phyloP scores from a whole-genome alignment of 30 jellyfish, hydroid and myxozoan species.

The Sanderia malayensis region DNA sequence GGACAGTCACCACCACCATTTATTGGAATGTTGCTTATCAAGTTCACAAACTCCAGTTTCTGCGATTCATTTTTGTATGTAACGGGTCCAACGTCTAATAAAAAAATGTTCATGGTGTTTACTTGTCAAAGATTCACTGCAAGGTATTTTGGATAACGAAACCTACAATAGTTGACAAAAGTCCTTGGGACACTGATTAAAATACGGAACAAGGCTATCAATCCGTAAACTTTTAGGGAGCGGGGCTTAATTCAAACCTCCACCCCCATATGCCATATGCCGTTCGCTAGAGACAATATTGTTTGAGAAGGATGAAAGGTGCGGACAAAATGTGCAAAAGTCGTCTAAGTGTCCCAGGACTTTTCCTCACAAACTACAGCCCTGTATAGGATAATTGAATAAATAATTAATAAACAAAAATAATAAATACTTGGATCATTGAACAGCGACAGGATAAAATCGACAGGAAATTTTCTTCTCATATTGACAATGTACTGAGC shows the following conservation, averaged over 20 bases:
- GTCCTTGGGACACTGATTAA: background rate
- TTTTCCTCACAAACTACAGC: too few relatives aligned
- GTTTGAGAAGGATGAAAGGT: background rate
- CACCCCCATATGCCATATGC: background rate
- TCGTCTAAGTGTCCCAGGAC: too few relatives aligned
- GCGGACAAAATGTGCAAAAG: too few relatives aligned
- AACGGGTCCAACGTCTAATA: slow-evolving; percentile 69
- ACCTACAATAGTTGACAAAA: background rate
- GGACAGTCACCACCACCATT: slow-evolving; percentile 86
- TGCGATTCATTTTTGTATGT: slow-evolving; percentile 37
- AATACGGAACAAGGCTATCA: background rate
- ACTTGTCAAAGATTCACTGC: too few relatives aligned
- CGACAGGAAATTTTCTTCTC: slow-evolving; percentile 57
- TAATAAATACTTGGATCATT: slow-evolving; percentile 86
- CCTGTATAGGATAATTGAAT: too few relatives aligned
- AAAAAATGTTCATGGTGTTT: too few relatives aligned
- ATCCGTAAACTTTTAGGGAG: background rate
- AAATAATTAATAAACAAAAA: too few relatives aligned
- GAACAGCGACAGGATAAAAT: slow-evolving; percentile 72
- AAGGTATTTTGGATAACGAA: background rate
- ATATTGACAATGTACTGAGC: slow-evolving; percentile 53
- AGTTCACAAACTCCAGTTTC: slow-evolving; percentile 30
- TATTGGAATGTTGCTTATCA: slow-evolving; percentile 31
- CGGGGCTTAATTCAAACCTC: background rate
- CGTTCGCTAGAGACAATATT: background rate